Conservation (phyloP, 2,113 vertebrate species). For the Noturus placidus region DNA sequence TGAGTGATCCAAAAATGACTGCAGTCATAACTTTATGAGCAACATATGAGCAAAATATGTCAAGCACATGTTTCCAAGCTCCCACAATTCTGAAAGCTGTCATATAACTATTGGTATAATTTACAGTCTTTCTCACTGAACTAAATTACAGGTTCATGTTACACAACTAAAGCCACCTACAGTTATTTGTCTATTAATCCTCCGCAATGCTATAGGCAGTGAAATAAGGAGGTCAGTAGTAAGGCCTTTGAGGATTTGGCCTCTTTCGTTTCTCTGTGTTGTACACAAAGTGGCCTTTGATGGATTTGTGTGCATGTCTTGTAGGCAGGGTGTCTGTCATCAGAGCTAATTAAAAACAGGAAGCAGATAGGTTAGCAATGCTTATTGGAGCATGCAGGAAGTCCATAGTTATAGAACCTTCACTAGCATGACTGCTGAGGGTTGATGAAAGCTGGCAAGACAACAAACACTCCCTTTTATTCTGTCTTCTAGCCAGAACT, state of each 20-base stretch:
- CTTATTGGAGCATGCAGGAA: slow-evolving; percentile 55
- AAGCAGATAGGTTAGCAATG: slow-evolving; percentile 55
- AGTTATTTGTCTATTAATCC: neutral
- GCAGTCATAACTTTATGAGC: slow-evolving; percentile 10
- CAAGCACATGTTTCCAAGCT: slow-evolving; percentile 22
- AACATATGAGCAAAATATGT: slow-evolving; percentile 14
- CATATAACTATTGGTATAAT: neutral
- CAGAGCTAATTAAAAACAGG: slow-evolving; percentile 56
- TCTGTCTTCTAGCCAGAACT: slow-evolving; percentile 12
- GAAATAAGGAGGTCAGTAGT: slow-evolving; percentile 32
- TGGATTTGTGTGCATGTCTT: slow-evolving; percentile 48
- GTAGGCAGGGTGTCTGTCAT: slow-evolving; percentile 48
- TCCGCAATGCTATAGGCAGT: neutral
- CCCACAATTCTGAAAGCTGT: neutral
- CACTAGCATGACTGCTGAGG: slow-evolving; percentile 32
- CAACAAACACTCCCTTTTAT: slow-evolving; percentile 32
- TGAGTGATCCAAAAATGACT: neutral
- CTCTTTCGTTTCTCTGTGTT: slow-evolving; percentile 32
- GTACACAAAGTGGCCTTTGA: slow-evolving; percentile 56
- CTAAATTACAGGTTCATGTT: neutral
- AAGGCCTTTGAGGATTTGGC: slow-evolving; percentile 38
- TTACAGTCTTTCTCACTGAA: slow-evolving; percentile 16
- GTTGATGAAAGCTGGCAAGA: slow-evolving; percentile 41
- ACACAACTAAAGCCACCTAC: neutral
- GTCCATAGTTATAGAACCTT: slow-evolving; percentile 25